Evolutionary conservation across 1,140 invertebrate genomes (phyloP), one percentile per base, ranked within the genome.

Genomic region (Dinothrombium tinctorium): DNA sequence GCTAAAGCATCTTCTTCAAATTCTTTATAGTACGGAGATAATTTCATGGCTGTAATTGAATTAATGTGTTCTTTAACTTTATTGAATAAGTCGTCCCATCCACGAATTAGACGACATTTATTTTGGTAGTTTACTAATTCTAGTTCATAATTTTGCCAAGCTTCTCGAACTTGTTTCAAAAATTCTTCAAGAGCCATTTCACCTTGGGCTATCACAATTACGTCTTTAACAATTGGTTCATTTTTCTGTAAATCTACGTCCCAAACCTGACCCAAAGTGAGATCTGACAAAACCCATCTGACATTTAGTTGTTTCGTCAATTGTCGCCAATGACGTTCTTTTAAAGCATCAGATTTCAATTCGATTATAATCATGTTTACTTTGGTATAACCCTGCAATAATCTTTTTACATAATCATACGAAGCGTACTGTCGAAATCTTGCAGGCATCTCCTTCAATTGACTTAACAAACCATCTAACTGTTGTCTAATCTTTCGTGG

Each of bases 161-260:
- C 86, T 60, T 99, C 92, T 41, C 86, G 71, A 7, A 95, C 83
- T 68, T 98, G 89, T 61, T 95, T 94, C 50, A 99, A 70, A 62
- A 98, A 99, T 60, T 98, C 90, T 64, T 99, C 94, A 5, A 99
- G 61, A 0, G 92, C 94, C 82, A 98, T 92, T 65, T 99, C 94
- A 52, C 94, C 94, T 61, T 98, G 94, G 0, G 94, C 94, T 0
- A 95, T 78, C 2, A 86, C 65, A 42, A 99, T 90, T 3, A 96
- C 80, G 56, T 98, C 90, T 53, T 84, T 86, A 6, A 99, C 83
- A 21, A 86, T 73, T 21, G 70, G 59, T 57, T 99, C 92, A 60
- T 96, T 90, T 51, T 78, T 78, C 49, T 80, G 71, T 11, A 99
- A 62, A 63, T 99, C 90, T 0, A 92, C 79, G 58, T 98, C 90